Conservation (phyloP, 2,888 invertebrate species). For the Polyommatus iphigenia region DNA sequence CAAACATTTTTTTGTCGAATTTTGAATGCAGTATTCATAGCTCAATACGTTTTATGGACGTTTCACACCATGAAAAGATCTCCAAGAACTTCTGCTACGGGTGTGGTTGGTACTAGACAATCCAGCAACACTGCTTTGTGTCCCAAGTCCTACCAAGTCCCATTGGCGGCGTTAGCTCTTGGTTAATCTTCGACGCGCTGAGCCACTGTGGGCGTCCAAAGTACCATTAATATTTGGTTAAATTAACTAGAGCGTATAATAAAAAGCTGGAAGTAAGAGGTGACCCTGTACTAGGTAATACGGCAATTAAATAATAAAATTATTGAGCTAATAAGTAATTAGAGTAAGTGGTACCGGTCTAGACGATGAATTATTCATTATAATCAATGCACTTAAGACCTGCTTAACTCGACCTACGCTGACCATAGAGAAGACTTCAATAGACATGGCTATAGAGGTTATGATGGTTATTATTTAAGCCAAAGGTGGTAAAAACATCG, state of each 20-base stretch:
- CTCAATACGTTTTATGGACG: too few relatives aligned
- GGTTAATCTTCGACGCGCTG: too few relatives aligned
- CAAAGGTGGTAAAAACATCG: neutral
- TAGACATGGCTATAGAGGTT: neutral
- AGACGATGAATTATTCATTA: constrained; percentile 68
- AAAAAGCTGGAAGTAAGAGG: neutral
- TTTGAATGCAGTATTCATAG: too few relatives aligned
- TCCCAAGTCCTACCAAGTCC: too few relatives aligned
- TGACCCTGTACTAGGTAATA: constrained; percentile 19
- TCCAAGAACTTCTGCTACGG: too few relatives aligned
- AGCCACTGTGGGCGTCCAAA: too few relatives aligned
- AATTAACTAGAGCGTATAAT: neutral
- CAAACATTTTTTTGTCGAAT: too few relatives aligned
- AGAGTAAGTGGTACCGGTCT: constrained; percentile 52
- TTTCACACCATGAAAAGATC: too few relatives aligned
- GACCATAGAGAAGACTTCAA: constrained; percentile 30
- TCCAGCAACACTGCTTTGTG: too few relatives aligned
- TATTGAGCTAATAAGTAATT: constrained; percentile 45
- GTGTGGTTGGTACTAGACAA: too few relatives aligned
- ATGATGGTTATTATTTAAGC: neutral
- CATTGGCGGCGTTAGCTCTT: too few relatives aligned
- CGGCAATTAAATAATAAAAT: constrained; percentile 30
- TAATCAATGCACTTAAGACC: constrained; percentile 67
- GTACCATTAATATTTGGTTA: neutral
- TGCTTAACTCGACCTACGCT: constrained; percentile 46